Base-by-base conservation (phyloP, 1,140 invertebrate genomes). In the Neuroterus valhalla region DNA sequence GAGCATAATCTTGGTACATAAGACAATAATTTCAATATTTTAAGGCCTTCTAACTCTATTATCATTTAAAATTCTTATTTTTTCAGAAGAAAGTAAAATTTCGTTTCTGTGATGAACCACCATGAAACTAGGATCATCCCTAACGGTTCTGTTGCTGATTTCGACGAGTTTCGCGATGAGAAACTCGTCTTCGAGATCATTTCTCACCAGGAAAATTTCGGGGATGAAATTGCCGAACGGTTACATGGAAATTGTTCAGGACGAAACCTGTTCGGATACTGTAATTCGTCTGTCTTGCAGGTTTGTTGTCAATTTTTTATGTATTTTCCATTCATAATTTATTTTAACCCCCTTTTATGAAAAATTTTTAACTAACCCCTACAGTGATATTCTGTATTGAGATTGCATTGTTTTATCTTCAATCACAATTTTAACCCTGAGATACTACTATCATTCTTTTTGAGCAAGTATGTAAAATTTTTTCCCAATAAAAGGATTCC, bases 211-310 rank as follows among this genome's bases (percentile, higher is more conserved):
- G 23, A 83, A 78, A 15, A 72, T 84, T 21, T 85, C 78, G 10
- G 72, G 70, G 0, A 74, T 87, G 10, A 78, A 68, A 46, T 55
- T 87, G 2, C 62, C 75, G 0, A 84, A 82, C 6, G 74, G 83
- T 45, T 14, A 55, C 46, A 84, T 88, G 82, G 87, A 88, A 46
- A 75, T 88, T 17, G 72, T 88, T 5, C 52, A 86, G 26, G 85
- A 88, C 38, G 78, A 82, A 3, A 81, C 77, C 2, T 88, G 87
- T 48, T 88, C 87, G 6, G 75, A 84, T 8, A 19, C 72, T 0
- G 26, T 81, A 3, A 48, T 87, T 0, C 75, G 87, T 15, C 50
- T 88, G 4, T 87, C 85, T 15, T 82, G 81, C 77, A 62, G 55
- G 55, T 62, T 31, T 5, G 55, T 31, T 55, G 4, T 12, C 10